Base-by-base conservation (phyloP, 2,797 vertebrate species). In the Pangasius djambal region DNA sequence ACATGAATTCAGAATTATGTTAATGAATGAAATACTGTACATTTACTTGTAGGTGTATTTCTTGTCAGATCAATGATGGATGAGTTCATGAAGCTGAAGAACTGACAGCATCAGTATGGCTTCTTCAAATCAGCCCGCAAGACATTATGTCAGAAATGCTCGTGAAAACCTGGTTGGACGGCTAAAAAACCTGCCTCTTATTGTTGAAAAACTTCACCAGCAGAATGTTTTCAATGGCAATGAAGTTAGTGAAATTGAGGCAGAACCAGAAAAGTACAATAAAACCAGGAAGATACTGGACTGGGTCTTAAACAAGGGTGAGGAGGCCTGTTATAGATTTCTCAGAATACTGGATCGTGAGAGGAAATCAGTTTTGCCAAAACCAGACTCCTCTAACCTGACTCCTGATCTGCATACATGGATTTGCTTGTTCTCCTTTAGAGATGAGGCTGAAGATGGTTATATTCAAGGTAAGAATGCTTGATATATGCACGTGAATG, bases 141-240 rank as follows among this genome's bases (percentile, higher is more conserved):
- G 1, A 16, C 1, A 81, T 0, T 87, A 87, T 69, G 61, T 87
- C 12, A 40, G 1, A 5, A 20, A 81, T 57, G 86, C 61, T 50
- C 61, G 48, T 13, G 0, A 0, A 37, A 4, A 81, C 48, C 63
- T 87, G 77, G 31, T 79, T 55, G 63, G 61, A 69, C 6, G 31
- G 2, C 28, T 87, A 44, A 2, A 81, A 15, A 82, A 87, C 10
- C 48, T 87, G 3, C 77, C 75, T 40, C 61, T 87, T 55, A 87
- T 87, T 87, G 28, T 87, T 67, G 86, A 87, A 55, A 87, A 82
- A 81, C 86, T 87, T 40, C 22, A 81, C 10, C 63, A 87, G 2
- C 12, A 70, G 63, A 22, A 7, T 8, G 50, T 87, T 50, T 55
- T 87, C 22, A 69, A 40, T 79, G 7, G 0, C 5, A 28, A 28